Evolutionary conservation across 2,888 invertebrate genomes (phyloP).

Genomic region (Anodontia alba): DNA sequence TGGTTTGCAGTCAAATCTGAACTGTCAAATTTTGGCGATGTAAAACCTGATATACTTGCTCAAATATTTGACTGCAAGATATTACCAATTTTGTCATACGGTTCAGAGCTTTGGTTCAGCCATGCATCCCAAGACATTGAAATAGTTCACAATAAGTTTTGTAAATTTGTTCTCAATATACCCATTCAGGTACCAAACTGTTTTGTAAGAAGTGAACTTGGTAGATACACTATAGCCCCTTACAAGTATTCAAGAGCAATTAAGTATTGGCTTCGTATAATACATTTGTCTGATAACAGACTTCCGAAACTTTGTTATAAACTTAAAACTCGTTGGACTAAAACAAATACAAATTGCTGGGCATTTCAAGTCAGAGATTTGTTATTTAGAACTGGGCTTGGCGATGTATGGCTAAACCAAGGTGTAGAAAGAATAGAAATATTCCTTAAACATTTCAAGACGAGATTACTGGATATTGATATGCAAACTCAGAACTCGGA

Average conservation of each 20-base stretch:
- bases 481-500: too few species aligned
- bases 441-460: background rate
- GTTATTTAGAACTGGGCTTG: background rate
- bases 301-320: background rate
- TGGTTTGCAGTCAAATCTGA: conserved; percentile 1
- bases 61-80: background rate
- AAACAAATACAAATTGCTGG: background rate
- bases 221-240: too few species aligned
- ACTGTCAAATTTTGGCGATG: background rate
- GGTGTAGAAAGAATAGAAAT: too few species aligned
- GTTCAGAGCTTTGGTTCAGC: conserved; percentile 3
- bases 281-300: background rate
- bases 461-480: background rate
- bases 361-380: too few species aligned
- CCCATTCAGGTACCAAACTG: background rate
- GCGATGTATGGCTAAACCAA: conserved; percentile 5
- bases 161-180: conserved; percentile 1
- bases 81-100: background rate
- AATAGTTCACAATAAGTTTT: conserved; percentile 6
- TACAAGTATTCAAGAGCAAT: background rate
- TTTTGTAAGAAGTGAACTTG: background rate
- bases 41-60: background rate
- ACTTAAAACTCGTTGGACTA: background rate
- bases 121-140: conserved; percentile 2
- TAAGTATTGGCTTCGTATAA: background rate